Evolutionary conservation across 2,113 vertebrate genomes (phyloP), one percentile per base, ranked within the genome.

Genomic region (Oncorhynchus keta): DNA sequence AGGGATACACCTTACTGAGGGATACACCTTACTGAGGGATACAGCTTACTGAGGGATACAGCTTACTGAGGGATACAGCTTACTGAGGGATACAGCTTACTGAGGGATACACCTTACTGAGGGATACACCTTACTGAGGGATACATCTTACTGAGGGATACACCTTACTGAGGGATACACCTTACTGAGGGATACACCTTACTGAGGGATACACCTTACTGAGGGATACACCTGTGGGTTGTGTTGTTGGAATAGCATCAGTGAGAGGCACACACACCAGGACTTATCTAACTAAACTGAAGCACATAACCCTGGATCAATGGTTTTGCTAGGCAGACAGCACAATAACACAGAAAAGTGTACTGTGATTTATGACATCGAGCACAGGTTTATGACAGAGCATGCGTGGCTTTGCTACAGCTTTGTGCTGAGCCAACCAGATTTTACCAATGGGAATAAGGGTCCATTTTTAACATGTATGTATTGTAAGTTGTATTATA

Each of bases 361-460:
- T 55, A 55, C 51, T 16, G 51, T 64, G n/a, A 9, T 66, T 26
- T 66, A 26, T 30, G 11, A 32, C 64, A 66, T 66, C 2, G 39
- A 45, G 39, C 39, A 66, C 39, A 11, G 39, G 39, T 45, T 45
- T 45, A 45, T 45, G 39, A 11, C 9, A 16, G 51, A 45, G 39
- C 8, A 45, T 45, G 39, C 0, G 39, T 45, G 0, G 39, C 8
- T 45, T 45, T 45, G 9, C 39, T 45, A 45, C 9, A 45, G 39
- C 39, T 45, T 45, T 45, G 20, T n/a, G 22, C n/a, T 62, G 59
- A 11, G 2, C 59, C 59, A n/a, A 70, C 16, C 18, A 32, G 11
- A 70, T 49, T 70, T 11, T 48, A 68, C 76, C 66, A 48, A 28
- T 82, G 78, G 81, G 72, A 87, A 80, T 14, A 24, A 88, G 79